phyloP scores from a whole-genome alignment of 1,140 invertebrate species.

The Drosophila tropicalis region DNA sequence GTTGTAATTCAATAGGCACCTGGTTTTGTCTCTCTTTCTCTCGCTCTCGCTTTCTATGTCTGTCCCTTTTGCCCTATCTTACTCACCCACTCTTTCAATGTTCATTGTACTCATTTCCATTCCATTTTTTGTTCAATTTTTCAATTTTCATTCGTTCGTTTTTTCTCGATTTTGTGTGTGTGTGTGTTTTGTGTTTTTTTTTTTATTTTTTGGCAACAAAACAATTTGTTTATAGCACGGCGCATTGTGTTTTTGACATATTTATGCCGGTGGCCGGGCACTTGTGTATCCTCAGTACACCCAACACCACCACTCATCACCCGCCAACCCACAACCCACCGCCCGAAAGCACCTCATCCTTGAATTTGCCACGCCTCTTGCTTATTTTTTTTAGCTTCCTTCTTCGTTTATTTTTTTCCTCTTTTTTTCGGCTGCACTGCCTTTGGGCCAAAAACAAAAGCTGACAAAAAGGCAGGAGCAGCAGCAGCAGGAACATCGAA shows the following conservation, averaged over 20 bases:
- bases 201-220: conserved; percentile 59
- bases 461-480: conserved; percentile 46
- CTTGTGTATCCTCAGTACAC: conserved; percentile 34
- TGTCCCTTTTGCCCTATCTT: conserved; percentile 29
- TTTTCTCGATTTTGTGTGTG: conserved; percentile 25
- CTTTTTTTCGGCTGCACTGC: conserved; percentile 23
- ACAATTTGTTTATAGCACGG: conserved; percentile 78
- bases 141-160: conserved; percentile 47
- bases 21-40: conserved; percentile 9
- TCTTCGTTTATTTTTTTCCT: conserved; percentile 6
- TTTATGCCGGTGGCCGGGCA: conserved; percentile 74
- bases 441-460: conserved; percentile 53
- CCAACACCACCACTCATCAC: not conserved
- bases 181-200: conserved; percentile 18
- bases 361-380: conserved; percentile 23
- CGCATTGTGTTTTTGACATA: conserved; percentile 75
- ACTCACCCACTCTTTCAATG: conserved; percentile 9
- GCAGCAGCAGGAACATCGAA: conserved; percentile 29
- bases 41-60: conserved; percentile 6
- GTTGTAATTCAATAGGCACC: conserved; percentile 38
- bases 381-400: not conserved
- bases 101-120: conserved; percentile 51
- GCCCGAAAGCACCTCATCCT: not conserved
- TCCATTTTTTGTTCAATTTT: conserved; percentile 47
- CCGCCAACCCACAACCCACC: not conserved